Conservation (phyloP, 2,888 invertebrate species). For the Lordiphosa andalusiaca region DNA sequence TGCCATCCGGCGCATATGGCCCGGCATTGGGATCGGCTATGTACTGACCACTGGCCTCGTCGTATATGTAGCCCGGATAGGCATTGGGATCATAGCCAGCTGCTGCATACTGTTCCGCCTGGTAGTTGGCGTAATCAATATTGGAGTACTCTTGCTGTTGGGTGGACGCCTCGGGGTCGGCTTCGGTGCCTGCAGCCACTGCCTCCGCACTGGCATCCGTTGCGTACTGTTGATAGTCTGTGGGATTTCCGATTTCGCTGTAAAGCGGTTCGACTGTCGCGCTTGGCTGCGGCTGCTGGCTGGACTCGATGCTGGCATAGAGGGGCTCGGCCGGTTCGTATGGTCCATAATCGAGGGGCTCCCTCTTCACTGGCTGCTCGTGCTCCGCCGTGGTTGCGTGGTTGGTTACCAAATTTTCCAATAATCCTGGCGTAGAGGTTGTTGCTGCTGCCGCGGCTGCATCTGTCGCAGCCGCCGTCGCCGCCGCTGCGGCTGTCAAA, state of each 20-base stretch:
- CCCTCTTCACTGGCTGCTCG: slow-evolving; percentile 12
- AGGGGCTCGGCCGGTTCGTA: slow-evolving; percentile 54
- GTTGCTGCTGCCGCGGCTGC: slow-evolving; percentile 18
- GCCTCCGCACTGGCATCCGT: slow-evolving; percentile 38
- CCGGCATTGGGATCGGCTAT: slow-evolving; percentile 72
- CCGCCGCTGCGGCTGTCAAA: slow-evolving; percentile 53
- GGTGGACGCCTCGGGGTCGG: slow-evolving; percentile 9
- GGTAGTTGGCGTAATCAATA: slow-evolving; percentile 77
- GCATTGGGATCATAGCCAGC: slow-evolving; percentile 72
- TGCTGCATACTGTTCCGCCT: slow-evolving; percentile 64
- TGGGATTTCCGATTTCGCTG: slow-evolving; percentile 62
- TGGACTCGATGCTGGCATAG: slow-evolving; percentile 60
- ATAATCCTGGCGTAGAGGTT: slow-evolving; percentile 42
- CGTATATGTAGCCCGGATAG: slow-evolving; percentile 78
- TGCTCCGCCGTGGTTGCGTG: slow-evolving; percentile 17
- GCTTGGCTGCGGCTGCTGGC: slow-evolving; percentile 29
- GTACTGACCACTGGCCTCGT: slow-evolving; percentile 75
- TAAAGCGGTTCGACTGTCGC: slow-evolving; percentile 49
- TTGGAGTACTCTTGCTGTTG: slow-evolving; percentile 65
- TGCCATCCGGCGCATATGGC: slow-evolving; percentile 59
- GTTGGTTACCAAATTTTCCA: slow-evolving; percentile 58
- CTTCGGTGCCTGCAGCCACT: slow-evolving; percentile 8
- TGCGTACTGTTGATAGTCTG: slow-evolving; percentile 58
- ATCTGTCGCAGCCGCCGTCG: slow-evolving; percentile 16
- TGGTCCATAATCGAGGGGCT: slow-evolving; percentile 43